phyloP scores from a whole-genome alignment of 2,797 vertebrate genomes.

The Heliangelus exortis region DNA sequence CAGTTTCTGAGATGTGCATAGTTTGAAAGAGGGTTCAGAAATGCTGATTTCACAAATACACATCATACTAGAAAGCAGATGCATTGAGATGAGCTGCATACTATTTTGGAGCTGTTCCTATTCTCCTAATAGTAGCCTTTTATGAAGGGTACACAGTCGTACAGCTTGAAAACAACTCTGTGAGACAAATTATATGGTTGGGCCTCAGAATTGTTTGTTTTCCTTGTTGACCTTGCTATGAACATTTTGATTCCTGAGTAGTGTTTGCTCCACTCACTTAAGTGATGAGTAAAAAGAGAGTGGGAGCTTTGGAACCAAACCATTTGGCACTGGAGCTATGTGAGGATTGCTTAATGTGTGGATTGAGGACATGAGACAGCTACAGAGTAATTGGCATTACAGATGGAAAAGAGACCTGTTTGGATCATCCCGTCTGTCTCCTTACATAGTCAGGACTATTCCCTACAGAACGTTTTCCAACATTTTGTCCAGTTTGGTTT shows the following conservation, averaged over 20 bases:
- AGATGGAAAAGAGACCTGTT: slow-evolving; percentile 45
- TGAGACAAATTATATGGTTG: not conserved
- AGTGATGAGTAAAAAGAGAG: slow-evolving; percentile 46
- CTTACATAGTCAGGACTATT: slow-evolving; percentile 31
- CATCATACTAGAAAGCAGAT: not conserved
- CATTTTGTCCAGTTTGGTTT: slow-evolving; percentile 43
- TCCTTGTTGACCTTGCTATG: slow-evolving; percentile 10
- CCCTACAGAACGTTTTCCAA: slow-evolving; percentile 29
- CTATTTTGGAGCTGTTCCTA: not conserved
- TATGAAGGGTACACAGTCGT: not conserved
- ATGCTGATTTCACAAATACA: not conserved
- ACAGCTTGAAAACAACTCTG: not conserved
- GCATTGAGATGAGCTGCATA: not conserved
- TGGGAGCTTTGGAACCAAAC: slow-evolving; percentile 26
- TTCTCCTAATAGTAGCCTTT: not conserved
- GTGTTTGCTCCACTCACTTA: slow-evolving; percentile 40
- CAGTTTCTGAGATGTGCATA: not conserved
- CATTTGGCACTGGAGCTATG: slow-evolving; percentile 2
- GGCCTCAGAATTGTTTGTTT: not conserved
- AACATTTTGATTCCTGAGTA: slow-evolving; percentile 12
- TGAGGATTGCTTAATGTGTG: slow-evolving; percentile 27
- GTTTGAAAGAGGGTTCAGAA: not conserved
- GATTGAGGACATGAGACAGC: slow-evolving; percentile 46
- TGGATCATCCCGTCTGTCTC: slow-evolving; percentile 47
- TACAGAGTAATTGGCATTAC: slow-evolving; percentile 35